These are phyloP conservation scores for Beris morrisii DNA, from an alignment of 2,888 invertebrate genomes.

Conservation along the genomic window DNA sequence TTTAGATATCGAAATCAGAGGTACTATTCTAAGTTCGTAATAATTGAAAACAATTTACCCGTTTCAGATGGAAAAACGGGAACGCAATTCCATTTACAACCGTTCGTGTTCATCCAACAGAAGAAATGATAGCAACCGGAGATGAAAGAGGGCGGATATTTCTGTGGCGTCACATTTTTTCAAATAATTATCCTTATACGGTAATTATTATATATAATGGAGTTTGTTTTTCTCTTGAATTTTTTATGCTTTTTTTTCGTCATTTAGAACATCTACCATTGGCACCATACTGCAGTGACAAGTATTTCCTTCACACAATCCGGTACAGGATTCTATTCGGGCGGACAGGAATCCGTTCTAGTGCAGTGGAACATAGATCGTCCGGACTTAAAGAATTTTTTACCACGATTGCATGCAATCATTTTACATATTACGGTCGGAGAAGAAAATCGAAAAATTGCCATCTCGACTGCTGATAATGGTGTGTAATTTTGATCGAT, in stretches of 20 bases:
- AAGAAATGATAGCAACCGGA: conserved; percentile 68
- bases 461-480: conserved; percentile 72
- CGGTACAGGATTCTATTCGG: conserved; percentile 72
- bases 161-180: conserved; percentile 62
- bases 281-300: conserved; percentile 74
- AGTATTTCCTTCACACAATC: conserved; percentile 66
- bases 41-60: no score
- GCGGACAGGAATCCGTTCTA: conserved; percentile 76
- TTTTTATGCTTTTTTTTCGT: conserved; percentile 35
- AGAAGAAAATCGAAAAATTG: conserved; percentile 64
- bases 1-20: no score
- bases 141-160: conserved; percentile 66
- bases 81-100: conserved; percentile 59
- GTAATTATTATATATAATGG: conserved; percentile 17
- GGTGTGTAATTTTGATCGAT: conserved; percentile 47
- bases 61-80: conserved; percentile 43
- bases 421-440: conserved; percentile 67
- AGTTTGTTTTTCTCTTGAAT: not conserved
- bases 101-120: conserved; percentile 67
- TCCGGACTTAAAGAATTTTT: conserved; percentile 58
- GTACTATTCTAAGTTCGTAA: no score
- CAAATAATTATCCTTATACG: conserved; percentile 40
- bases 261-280: conserved; percentile 64
- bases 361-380: conserved; percentile 71
- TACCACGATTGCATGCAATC: conserved; percentile 72